Percentiles rank a stretch among this genome's conserved stretches.
These are phyloP conservation scores for Drosophila lini DNA, from an alignment of 1,140 invertebrate genomes.

Conservation along the genomic window DNA sequence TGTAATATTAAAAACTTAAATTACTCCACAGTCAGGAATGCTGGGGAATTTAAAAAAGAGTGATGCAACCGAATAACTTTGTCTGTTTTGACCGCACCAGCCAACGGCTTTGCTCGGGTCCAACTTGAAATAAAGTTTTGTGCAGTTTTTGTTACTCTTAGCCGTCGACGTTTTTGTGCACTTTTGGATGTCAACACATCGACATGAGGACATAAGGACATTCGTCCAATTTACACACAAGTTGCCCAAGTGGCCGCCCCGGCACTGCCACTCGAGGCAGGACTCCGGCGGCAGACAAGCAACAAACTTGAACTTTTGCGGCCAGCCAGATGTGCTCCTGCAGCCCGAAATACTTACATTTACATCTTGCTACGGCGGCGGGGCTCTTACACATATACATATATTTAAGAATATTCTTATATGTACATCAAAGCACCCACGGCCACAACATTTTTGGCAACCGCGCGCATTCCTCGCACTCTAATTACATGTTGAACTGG, in stretches of 20 bases:
- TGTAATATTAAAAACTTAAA: conserved; percentile 1
- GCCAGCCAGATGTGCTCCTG: conserved; percentile 60
- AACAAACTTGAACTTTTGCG: conserved; percentile 80
- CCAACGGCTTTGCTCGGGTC: conserved; percentile 19
- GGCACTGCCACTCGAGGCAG: conserved; percentile 54
- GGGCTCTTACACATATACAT: conserved; percentile 9
- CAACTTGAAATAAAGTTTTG: conserved; percentile 65
- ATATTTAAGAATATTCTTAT: conserved; percentile 4
- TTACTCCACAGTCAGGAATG: conserved; percentile 2
- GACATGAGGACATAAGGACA: conserved; percentile 69
- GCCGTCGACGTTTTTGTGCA: conserved; percentile 53
- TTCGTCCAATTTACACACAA: conserved; percentile 81
- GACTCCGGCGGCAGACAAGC: conserved; percentile 67
- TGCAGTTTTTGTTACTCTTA: conserved; percentile 14
- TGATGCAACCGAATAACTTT: conserved; percentile 30
- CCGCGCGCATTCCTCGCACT: conserved; percentile 62
- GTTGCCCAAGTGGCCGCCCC: conserved; percentile 19
- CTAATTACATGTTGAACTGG: conserved; percentile 78
- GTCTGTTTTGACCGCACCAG: conserved; percentile 35
- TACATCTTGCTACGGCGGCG: conserved; percentile 47
- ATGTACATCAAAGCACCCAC: conserved; percentile 66
- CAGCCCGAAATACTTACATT: conserved; percentile 24
- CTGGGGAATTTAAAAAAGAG: conserved; percentile 15
- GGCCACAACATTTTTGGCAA: conserved; percentile 81
- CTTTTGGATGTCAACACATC: conserved; percentile 78